Conservation (phyloP, 2,888 invertebrate species). For the Dendrolimus pini region DNA sequence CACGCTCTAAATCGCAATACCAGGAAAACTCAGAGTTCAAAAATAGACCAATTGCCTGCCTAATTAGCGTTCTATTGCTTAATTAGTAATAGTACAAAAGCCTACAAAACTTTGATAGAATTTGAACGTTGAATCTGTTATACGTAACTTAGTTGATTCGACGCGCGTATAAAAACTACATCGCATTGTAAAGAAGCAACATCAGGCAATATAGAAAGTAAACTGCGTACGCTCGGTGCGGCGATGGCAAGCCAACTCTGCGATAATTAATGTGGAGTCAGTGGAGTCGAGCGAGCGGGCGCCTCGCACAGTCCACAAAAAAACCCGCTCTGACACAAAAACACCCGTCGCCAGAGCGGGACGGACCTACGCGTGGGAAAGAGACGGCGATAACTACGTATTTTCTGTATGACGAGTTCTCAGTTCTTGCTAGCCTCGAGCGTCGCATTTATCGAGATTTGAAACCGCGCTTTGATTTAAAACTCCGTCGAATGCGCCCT, state of each 20-base stretch:
- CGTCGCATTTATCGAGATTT: constrained; percentile 64
- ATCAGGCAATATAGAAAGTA: constrained; percentile 67
- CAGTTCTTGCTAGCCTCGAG: constrained; percentile 69
- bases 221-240: constrained; percentile 58
- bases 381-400: constrained; percentile 54
- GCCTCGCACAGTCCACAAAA: constrained; percentile 64
- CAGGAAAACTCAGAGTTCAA: neutral
- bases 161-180: constrained; percentile 19
- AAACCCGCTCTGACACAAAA: constrained; percentile 75
- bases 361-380: constrained; percentile 38
- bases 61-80: neutral
- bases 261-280: constrained; percentile 72
- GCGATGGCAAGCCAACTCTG: constrained; percentile 53
- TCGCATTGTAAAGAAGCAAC: constrained; percentile 35
- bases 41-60: neutral
- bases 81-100: neutral
- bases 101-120: neutral
- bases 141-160: neutral
- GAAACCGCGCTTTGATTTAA: constrained; percentile 71
- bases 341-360: constrained; percentile 62
- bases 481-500: constrained; percentile 71
- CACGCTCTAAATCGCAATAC: constrained; percentile 6
- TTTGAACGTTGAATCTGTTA: neutral
- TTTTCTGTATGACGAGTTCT: constrained; percentile 66
- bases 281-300: constrained; percentile 58